Conservation (phyloP, 2,113 vertebrate species). For the Bufo gargarizans region DNA sequence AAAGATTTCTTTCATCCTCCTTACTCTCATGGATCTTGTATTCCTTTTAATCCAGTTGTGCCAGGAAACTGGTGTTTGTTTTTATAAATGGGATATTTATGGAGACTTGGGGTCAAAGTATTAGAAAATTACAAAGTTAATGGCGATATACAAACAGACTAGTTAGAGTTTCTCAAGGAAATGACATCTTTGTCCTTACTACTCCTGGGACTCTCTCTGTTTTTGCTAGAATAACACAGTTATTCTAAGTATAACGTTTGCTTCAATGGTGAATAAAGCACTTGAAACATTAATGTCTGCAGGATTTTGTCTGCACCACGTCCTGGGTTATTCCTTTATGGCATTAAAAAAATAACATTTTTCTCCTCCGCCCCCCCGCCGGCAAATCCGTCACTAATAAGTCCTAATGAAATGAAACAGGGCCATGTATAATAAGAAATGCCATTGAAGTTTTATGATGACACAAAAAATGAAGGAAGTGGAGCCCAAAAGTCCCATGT, state of each 20-base stretch:
- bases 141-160: constrained; percentile 39
- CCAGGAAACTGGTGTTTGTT: constrained; percentile 53
- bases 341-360: constrained; percentile 20
- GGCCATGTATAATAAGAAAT: background rate
- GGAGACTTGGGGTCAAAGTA: constrained; percentile 52
- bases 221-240: constrained; percentile 36
- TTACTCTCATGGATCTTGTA: constrained; percentile 23
- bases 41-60: constrained; percentile 20
- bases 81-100: constrained; percentile 55
- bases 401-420: constrained; percentile 16
- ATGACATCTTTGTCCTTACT: constrained; percentile 36
- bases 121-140: constrained; percentile 52
- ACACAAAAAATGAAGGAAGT: background rate
- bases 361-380: background rate
- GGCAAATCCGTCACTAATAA: constrained; percentile 6
- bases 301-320: constrained; percentile 35
- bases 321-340: constrained; percentile 42
- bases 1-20: constrained; percentile 38
- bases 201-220: constrained; percentile 45
- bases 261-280: constrained; percentile 14
- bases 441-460: background rate
- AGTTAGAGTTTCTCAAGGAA: constrained; percentile 56
- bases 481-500: background rate
- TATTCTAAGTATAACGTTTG: constrained; percentile 40
- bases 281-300: constrained; percentile 33